Conservation (phyloP, 2,888 invertebrate genomes). For the Macrostomum cliftonense region DNA sequence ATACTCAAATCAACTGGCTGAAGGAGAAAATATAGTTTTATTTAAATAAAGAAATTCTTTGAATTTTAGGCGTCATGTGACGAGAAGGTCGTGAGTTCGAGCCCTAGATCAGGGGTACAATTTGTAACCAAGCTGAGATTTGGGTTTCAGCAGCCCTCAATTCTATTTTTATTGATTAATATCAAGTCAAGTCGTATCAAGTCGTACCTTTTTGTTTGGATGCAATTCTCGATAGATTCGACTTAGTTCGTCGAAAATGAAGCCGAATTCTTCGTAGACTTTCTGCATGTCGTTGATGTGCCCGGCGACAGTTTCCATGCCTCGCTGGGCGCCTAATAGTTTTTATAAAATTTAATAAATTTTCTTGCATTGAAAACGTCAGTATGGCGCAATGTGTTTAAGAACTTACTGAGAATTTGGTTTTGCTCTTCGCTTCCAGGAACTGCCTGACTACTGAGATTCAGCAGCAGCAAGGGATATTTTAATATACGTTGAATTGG, state of each 20-base stretch:
- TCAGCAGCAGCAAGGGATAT: slow-evolving; percentile 73
- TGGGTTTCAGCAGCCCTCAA: no score
- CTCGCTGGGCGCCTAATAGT: slow-evolving; percentile 62
- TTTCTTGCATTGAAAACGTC: no score
- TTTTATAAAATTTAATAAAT: no score
- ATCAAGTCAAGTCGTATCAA: no score
- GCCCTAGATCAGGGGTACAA: no score
- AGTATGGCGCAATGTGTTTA: no score
- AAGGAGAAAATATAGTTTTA: no score
- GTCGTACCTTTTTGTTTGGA: not conserved
- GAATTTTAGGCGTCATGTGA: no score
- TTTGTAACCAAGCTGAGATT: no score
- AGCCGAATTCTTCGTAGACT: slow-evolving; percentile 88
- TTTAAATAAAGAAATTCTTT: no score
- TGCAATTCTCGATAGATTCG: not conserved
- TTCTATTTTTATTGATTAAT: no score
- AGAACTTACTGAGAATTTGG: not conserved
- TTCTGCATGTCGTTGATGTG: slow-evolving; percentile 94
- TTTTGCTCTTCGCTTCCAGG: slow-evolving; percentile 57
- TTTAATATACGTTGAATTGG: slow-evolving; percentile 86
- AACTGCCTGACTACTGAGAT: slow-evolving; percentile 72
- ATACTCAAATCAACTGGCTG: not conserved
- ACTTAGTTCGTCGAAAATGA: slow-evolving; percentile 70
- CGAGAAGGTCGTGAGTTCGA: no score
- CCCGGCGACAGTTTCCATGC: slow-evolving; percentile 83